phyloP scores from a whole-genome alignment of 1,140 invertebrate species.

The Leptopilina clavipes region DNA sequence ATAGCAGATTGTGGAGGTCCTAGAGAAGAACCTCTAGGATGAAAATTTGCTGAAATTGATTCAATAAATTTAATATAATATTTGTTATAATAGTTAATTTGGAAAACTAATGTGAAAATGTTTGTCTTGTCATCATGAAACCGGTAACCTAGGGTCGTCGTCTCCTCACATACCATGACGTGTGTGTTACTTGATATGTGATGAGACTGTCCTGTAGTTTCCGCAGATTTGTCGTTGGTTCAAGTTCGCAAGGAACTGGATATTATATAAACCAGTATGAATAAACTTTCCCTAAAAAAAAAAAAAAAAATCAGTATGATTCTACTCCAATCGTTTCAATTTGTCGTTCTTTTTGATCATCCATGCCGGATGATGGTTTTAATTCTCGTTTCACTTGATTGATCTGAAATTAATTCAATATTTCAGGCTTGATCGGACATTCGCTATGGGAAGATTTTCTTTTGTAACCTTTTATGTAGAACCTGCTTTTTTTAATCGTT shows the following conservation, averaged over 20 bases:
- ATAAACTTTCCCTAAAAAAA: not conserved
- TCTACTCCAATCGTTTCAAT: not conserved
- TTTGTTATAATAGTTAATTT: too few species aligned
- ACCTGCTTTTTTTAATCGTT: too few species aligned
- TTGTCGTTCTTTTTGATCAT: slow-evolving; percentile 5
- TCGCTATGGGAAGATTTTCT: not conserved
- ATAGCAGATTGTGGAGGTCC: too few species aligned
- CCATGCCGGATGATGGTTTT: not conserved
- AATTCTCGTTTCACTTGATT: slow-evolving; percentile 8
- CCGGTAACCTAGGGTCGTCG: slow-evolving; percentile 61
- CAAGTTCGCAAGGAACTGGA: slow-evolving; percentile 41
- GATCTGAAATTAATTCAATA: slow-evolving; percentile 16
- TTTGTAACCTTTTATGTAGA: too few species aligned
- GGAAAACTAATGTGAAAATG: too few species aligned
- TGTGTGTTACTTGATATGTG: slow-evolving; percentile 61
- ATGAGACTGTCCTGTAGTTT: not conserved
- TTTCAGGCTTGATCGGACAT: not conserved
- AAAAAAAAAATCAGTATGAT: not conserved
- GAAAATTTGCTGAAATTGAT: too few species aligned
- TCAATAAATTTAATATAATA: too few species aligned
- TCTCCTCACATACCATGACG: slow-evolving; percentile 66
- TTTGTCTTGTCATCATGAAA: not conserved
- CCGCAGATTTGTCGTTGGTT: slow-evolving; percentile 34
- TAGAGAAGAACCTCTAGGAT: too few species aligned
- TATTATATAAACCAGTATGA: slow-evolving; percentile 19